A percentile compares a stretch with the other conserved stretches of the same genome.
These are phyloP conservation scores for Zaprionus inermis DNA, from an alignment of 1,140 invertebrate genomes.

Conservation along the genomic window DNA sequence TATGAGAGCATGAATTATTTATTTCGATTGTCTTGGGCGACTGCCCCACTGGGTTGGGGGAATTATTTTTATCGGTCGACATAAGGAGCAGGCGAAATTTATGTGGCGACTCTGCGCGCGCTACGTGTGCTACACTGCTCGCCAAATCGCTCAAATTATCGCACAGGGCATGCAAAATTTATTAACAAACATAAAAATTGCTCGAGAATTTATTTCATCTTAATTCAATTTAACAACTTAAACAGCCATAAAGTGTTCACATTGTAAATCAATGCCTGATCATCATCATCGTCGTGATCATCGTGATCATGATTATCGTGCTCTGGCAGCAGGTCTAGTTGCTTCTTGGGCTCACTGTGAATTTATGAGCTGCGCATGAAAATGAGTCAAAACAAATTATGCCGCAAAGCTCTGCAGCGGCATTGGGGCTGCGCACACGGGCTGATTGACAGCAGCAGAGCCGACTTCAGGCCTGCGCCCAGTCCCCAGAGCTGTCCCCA, in stretches of 20 bases:
- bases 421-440: neutral
- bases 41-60: neutral
- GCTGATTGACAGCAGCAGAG: slow-evolving; percentile 77
- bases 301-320: slow-evolving; percentile 34
- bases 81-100: slow-evolving; percentile 42
- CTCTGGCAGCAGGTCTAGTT: slow-evolving; percentile 14
- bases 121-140: too few species aligned
- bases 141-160: slow-evolving; percentile 74
- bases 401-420: slow-evolving; percentile 40
- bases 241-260: slow-evolving; percentile 84
- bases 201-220: slow-evolving; percentile 83
- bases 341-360: slow-evolving; percentile 34
- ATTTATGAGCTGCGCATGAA: slow-evolving; percentile 81
- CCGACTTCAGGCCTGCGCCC: too few species aligned
- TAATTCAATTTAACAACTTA: slow-evolving; percentile 84
- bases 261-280: slow-evolving; percentile 78
- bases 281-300: slow-evolving; percentile 50
- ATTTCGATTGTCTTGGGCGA: slow-evolving; percentile 72
- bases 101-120: slow-evolving; percentile 30
- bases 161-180: slow-evolving; percentile 79
- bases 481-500: too few species aligned
- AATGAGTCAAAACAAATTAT: slow-evolving; percentile 83
- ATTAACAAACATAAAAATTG: slow-evolving; percentile 83
- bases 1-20: slow-evolving; percentile 77
- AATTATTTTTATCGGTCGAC: slow-evolving; percentile 58